phyloP scores from a whole-genome alignment of 2,113 vertebrate genomes.

The Kryptolebias marmoratus region DNA sequence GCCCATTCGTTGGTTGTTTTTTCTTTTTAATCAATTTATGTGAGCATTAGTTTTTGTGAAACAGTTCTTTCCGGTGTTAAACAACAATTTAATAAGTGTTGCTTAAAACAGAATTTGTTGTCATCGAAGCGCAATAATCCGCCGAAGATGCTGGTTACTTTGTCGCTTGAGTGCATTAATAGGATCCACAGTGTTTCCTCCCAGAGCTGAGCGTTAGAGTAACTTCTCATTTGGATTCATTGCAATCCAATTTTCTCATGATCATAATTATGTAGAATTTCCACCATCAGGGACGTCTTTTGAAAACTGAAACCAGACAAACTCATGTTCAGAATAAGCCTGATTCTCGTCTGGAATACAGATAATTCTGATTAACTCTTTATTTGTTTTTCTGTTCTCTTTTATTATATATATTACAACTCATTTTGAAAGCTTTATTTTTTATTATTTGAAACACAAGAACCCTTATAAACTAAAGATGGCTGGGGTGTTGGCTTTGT shows the following conservation, averaged over 20 bases:
- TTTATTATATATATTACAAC: not conserved
- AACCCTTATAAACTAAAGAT: too few species aligned
- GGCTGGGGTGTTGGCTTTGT: too few species aligned
- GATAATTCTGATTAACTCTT: not conserved
- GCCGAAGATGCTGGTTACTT: slow-evolving; percentile 5
- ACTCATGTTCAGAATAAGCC: not conserved
- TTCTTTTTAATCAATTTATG: slow-evolving; percentile 22
- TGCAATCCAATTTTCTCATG: slow-evolving; percentile 7
- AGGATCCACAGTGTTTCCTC: slow-evolving; percentile 4
- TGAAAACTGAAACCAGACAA: not conserved
- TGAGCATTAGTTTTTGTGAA: slow-evolving; percentile 32
- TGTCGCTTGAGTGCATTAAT: slow-evolving; percentile 21
- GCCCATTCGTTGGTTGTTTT: slow-evolving; percentile 36
- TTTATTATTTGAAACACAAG: too few species aligned
- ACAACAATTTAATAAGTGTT: not conserved
- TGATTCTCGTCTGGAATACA: not conserved
- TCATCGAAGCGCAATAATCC: not conserved
- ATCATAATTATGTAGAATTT: slow-evolving; percentile 15
- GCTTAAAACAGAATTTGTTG: slow-evolving; percentile 3
- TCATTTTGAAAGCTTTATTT: not conserved
- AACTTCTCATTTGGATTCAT: slow-evolving; percentile 7
- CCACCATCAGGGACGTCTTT: not conserved
- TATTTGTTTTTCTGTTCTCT: not conserved
- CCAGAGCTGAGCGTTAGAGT: not conserved
- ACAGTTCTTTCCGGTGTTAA: not conserved